phyloP scores from a whole-genome alignment of 2,888 invertebrate species.

The Euphydryas editha region DNA sequence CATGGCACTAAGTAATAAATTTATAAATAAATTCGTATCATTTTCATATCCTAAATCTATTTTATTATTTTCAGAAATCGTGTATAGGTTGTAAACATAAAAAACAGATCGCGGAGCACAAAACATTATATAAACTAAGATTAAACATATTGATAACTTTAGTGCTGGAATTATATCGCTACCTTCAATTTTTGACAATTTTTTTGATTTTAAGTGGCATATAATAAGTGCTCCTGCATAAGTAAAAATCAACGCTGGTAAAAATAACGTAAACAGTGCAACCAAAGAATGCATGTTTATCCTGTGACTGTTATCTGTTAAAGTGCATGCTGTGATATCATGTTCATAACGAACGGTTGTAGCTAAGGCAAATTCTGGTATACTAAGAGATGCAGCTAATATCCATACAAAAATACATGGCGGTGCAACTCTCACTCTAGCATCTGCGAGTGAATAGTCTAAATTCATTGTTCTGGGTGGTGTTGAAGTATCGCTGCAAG shows the following conservation, averaged over 20 bases:
- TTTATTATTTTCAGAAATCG: conserved; percentile 53
- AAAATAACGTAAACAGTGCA: conserved; percentile 67
- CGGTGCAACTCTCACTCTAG: conserved; percentile 74
- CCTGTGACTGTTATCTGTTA: conserved; percentile 78
- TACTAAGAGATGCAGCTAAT: conserved; percentile 81
- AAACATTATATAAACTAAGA: conserved; percentile 60
- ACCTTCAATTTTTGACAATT: conserved; percentile 51
- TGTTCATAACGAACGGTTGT: conserved; percentile 69
- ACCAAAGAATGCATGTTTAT: conserved; percentile 70
- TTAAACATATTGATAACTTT: conserved; percentile 69
- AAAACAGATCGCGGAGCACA: conserved; percentile 68
- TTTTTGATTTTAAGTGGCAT: conserved; percentile 63
- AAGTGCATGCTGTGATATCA: conserved; percentile 73
- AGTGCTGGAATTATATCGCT: conserved; percentile 62
- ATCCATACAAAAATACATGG: conserved; percentile 84
- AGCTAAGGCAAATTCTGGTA: conserved; percentile 83
- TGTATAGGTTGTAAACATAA: conserved; percentile 61
- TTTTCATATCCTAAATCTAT: conserved; percentile 51
- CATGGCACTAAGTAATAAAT: conserved; percentile 58
- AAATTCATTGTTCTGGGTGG: conserved; percentile 80
- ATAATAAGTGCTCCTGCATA: conserved; percentile 58
- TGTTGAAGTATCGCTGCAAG: conserved; percentile 75
- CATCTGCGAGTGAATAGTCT: conserved; percentile 77
- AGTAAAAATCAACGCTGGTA: conserved; percentile 67
- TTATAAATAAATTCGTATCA: conserved; percentile 51